Evolutionary conservation across 2,888 invertebrate species (phyloP).

Genomic region (Leptinotarsa tumamoca): DNA sequence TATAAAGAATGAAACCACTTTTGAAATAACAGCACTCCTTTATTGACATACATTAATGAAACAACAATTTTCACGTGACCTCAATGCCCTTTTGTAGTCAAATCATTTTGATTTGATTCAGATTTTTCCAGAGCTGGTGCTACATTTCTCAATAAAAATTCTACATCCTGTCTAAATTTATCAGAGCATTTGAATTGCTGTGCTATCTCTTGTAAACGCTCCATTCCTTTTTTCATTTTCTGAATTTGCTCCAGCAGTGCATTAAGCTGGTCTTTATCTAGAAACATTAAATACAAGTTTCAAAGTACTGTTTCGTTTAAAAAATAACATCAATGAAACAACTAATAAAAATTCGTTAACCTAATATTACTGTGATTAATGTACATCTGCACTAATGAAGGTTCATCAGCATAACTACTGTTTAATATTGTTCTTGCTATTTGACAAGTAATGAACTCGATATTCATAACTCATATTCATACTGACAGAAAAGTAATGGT

Average conservation of each 20-base stretch:
- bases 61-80: neutral
- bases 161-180: constrained; percentile 53
- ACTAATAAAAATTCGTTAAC: no score
- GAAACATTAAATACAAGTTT: constrained; percentile 10
- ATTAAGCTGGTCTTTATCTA: constrained; percentile 50
- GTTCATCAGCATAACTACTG: no score
- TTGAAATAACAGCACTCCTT: constrained; percentile 5
- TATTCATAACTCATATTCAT: no score
- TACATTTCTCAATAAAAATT: constrained; percentile 51
- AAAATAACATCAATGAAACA: no score
- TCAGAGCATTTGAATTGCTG: constrained; percentile 54
- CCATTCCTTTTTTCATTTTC: constrained; percentile 56
- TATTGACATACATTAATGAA: constrained; percentile 7
- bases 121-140: constrained; percentile 40
- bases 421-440: no score
- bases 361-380: no score
- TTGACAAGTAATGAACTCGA: no score
- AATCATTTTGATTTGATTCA: constrained; percentile 38
- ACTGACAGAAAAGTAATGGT: no score
- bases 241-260: constrained; percentile 52
- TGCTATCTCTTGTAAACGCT: constrained; percentile 55
- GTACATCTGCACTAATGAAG: no score
- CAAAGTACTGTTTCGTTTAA: no score
- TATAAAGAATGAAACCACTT: no score
- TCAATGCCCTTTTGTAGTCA: constrained; percentile 32